Evolutionary conservation across 2,797 vertebrate species (phyloP).

Genomic region (Erpetoichthys calabaricus): DNA sequence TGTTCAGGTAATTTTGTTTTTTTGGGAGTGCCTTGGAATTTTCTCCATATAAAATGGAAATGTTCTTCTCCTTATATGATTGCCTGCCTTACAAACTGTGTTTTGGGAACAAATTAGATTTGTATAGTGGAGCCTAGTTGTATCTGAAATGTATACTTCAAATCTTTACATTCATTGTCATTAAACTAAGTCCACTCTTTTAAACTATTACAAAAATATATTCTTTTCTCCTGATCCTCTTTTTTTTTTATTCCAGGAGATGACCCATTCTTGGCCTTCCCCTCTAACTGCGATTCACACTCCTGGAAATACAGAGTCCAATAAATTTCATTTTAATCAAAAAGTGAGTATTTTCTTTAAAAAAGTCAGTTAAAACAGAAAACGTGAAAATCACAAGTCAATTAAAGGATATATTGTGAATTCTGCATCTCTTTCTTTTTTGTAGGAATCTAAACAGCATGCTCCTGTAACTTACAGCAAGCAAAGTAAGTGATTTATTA

Average conservation of each 20-base stretch:
- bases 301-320: constrained; percentile 63
- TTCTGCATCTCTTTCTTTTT: constrained; percentile 12
- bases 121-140: too few relatives aligned
- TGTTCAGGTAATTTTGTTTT: too few relatives aligned
- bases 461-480: constrained; percentile 27
- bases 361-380: background rate
- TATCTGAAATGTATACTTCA: too few relatives aligned
- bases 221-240: too few relatives aligned
- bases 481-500: constrained; percentile 33
- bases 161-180: too few relatives aligned
- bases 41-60: too few relatives aligned
- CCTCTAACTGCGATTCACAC: constrained; percentile 63
- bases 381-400: constrained; percentile 4
- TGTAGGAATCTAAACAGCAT: constrained; percentile 37
- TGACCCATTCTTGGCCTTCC: constrained; percentile 78
- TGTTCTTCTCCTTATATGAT: too few relatives aligned
- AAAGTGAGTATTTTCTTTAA: constrained; percentile 47
- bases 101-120: too few relatives aligned
- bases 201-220: too few relatives aligned
- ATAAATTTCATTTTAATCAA: constrained; percentile 65
- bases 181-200: too few relatives aligned
- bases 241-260: constrained; percentile 52
- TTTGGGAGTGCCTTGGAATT: too few relatives aligned
- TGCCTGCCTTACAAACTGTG: too few relatives aligned
- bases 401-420: background rate